These are phyloP conservation scores for Pterobdella sp. DNA, from an alignment of 2,888 invertebrate species.

Conservation along the genomic window DNA sequence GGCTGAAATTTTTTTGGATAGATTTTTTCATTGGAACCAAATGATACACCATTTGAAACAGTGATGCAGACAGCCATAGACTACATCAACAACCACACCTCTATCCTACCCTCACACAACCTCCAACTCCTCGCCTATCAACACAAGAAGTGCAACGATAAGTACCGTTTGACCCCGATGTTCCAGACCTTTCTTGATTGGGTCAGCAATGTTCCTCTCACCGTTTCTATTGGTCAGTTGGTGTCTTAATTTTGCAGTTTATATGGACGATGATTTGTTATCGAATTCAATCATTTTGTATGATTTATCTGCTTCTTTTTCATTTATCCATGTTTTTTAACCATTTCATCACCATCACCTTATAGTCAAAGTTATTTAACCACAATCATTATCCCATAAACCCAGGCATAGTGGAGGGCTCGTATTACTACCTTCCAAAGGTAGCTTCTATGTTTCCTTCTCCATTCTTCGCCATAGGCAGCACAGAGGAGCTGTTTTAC, in stretches of 20 bases:
- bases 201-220: neutral
- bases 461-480: neutral
- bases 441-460: neutral
- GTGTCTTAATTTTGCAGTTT: no score
- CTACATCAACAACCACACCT: neutral
- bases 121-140: neutral
- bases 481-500: neutral
- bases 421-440: neutral
- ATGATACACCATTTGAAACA: neutral
- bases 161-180: no score
- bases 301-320: neutral
- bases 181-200: neutral
- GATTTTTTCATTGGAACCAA: neutral
- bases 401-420: neutral
- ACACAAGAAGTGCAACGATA: no score
- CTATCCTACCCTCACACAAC: slow-evolving; percentile 3
- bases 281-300: no score
- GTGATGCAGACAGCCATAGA: neutral
- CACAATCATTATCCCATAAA: neutral
- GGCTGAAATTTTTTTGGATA: neutral
- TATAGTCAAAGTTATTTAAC: no score
- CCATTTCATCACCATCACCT: neutral
- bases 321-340: neutral
- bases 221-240: neutral
- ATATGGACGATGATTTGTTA: no score